A percentile compares a stretch with the other conserved stretches of the same genome.
Evolutionary conservation across 2,797 vertebrate species (phyloP).

Genomic region (Tenualosa thibaudeaui): DNA sequence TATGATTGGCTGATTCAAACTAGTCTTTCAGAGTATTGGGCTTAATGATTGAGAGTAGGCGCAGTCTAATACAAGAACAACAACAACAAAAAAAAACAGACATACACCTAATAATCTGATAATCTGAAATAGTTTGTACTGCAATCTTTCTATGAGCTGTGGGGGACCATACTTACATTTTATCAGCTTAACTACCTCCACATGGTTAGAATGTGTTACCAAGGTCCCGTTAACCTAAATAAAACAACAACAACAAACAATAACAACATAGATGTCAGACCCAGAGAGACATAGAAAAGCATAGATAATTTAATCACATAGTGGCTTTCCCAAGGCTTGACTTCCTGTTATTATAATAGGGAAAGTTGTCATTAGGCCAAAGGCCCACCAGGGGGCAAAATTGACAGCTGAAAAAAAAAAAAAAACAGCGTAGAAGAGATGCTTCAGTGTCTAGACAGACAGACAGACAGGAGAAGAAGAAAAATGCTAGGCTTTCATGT

Average conservation of each 20-base stretch:
- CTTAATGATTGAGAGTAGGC: too few relatives aligned
- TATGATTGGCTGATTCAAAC: too few relatives aligned
- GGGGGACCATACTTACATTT: constrained; percentile 83
- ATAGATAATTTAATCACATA: background rate
- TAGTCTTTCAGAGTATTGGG: too few relatives aligned
- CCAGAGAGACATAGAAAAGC: background rate
- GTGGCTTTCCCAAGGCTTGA: background rate
- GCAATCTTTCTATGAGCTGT: background rate
- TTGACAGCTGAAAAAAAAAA: background rate
- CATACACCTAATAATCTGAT: background rate
- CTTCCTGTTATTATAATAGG: background rate
- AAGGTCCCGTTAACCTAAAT: constrained; percentile 92
- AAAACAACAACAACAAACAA: constrained; percentile 40
- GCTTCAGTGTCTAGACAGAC: background rate
- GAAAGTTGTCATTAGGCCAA: background rate
- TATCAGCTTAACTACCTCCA: constrained; percentile 94
- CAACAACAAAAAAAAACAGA: background rate
- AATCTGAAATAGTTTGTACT: background rate
- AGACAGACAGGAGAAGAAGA: background rate
- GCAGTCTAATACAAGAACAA: too few relatives aligned
- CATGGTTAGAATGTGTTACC: constrained; percentile 95
- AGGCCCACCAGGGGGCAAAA: background rate
- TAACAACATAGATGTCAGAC: background rate
- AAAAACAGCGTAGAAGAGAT: too few relatives aligned
- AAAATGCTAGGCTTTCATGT: background rate